Conservation (phyloP, 2,113 vertebrate genomes). For the Herpetotheres cachinnans region DNA sequence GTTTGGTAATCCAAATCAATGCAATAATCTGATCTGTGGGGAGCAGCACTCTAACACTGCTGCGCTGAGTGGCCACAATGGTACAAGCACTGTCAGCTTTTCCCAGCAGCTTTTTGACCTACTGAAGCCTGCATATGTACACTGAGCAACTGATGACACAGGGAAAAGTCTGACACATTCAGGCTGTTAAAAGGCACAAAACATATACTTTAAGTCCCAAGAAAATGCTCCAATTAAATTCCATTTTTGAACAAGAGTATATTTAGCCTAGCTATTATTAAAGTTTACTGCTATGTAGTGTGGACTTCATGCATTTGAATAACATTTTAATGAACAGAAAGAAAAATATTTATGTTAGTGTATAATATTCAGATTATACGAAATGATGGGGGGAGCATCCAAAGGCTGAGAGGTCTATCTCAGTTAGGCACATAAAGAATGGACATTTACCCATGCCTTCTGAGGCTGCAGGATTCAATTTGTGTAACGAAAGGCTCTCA, state of each 20-base stretch:
- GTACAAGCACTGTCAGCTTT: background rate
- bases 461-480: background rate
- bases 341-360: background rate
- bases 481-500: background rate
- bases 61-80: background rate
- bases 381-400: background rate
- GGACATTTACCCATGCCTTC: background rate
- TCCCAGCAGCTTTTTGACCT: conserved; percentile 6
- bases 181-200: background rate
- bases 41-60: background rate
- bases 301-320: background rate
- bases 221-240: background rate
- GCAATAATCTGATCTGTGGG: background rate
- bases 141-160: background rate
- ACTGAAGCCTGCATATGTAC: background rate
- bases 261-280: background rate
- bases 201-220: background rate
- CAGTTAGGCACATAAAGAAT: background rate
- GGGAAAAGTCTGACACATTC: background rate
- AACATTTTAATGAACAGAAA: background rate
- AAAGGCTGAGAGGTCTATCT: background rate
- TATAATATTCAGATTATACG: background rate
- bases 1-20: background rate
- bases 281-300: background rate
- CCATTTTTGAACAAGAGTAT: background rate